phyloP scores from a whole-genome alignment of 2,888 invertebrate genomes.

The Synergus laeviventris region DNA sequence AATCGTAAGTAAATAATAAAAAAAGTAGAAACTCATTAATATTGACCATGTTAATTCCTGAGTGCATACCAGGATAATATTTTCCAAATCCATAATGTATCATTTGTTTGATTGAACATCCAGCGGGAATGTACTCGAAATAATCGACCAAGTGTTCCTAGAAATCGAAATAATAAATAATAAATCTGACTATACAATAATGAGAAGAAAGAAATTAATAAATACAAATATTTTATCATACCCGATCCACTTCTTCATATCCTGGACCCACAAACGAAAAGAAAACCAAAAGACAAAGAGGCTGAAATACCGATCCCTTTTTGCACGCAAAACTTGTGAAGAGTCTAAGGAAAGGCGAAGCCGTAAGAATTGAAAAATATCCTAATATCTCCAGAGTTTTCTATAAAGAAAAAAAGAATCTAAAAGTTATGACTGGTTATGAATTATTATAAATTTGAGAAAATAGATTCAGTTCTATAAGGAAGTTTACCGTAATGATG shows the following conservation, averaged over 20 bases:
- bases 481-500: conserved; percentile 5
- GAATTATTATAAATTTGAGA: not conserved
- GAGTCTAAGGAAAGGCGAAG: not conserved
- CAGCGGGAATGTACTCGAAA: conserved; percentile 41
- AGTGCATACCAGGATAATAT: not conserved
- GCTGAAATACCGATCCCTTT: not conserved
- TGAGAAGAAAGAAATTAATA: not conserved
- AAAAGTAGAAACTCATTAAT: not conserved
- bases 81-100: not conserved
- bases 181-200: not conserved
- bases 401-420: not conserved
- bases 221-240: not conserved
- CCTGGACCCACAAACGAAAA: conserved; percentile 15
- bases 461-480: not conserved
- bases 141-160: conserved; percentile 28
- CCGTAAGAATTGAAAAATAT: conserved; percentile 38
- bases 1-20: not conserved
- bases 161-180: not conserved
- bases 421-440: no score
- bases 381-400: conserved; percentile 12
- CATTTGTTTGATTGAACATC: conserved; percentile 43
- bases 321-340: conserved; percentile 8
- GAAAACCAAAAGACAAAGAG: not conserved
- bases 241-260: conserved; percentile 26
- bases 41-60: no score